Conservation (phyloP, 1,140 invertebrate genomes). For the Lycorma delicatula region DNA sequence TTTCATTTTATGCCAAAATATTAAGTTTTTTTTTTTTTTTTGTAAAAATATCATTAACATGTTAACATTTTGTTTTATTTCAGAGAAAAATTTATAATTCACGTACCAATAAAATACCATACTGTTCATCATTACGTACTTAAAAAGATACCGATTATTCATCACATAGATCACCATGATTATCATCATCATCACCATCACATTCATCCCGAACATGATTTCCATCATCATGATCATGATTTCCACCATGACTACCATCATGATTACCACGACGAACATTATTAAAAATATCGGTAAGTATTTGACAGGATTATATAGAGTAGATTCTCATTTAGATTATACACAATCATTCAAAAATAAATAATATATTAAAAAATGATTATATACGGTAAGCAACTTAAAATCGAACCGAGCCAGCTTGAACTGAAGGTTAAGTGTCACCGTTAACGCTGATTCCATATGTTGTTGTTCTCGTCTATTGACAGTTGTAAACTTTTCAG, state of each 20-base stretch:
- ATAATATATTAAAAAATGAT: too few relatives aligned
- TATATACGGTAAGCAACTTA: too few relatives aligned
- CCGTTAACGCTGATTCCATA: too few relatives aligned
- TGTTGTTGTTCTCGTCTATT: too few relatives aligned
- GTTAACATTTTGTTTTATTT: background rate
- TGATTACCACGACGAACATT: constrained; percentile 1
- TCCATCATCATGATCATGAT: constrained; percentile 1
- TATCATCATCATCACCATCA: constrained; percentile 1
- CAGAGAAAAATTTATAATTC: constrained; percentile 1
- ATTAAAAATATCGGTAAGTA: background rate
- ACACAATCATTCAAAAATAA: too few relatives aligned
- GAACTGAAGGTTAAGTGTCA: too few relatives aligned
- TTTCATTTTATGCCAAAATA: too few relatives aligned
- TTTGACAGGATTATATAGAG: background rate
- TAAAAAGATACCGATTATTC: background rate
- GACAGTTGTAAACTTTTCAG: too few relatives aligned
- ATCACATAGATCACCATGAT: constrained; percentile 1
- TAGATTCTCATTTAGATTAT: too few relatives aligned
- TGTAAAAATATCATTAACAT: too few relatives aligned
- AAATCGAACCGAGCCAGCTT: too few relatives aligned
- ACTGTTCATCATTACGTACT: constrained; percentile 1
- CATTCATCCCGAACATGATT: background rate
- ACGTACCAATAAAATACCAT: background rate
- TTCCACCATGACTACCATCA: constrained; percentile 4
- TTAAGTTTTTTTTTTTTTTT: too few relatives aligned